phyloP scores from a whole-genome alignment of 2,113 vertebrate genomes.

The Cephalopterus ornatus region DNA sequence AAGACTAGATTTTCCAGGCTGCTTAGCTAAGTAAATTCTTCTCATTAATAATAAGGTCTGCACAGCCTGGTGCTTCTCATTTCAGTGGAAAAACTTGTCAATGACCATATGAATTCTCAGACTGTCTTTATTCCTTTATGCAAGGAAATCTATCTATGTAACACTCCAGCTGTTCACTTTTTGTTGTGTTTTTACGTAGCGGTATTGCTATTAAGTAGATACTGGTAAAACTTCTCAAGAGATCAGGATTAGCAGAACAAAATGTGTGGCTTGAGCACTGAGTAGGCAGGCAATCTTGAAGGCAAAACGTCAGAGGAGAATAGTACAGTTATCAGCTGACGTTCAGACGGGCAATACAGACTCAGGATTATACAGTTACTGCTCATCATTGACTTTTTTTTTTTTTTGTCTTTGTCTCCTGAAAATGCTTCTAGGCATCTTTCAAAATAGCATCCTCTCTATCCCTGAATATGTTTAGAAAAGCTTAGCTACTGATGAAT shows the following conservation, averaged over 20 bases:
- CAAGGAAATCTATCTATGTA: background rate
- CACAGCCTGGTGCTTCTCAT: background rate
- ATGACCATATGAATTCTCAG: accelerated
- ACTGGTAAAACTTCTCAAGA: background rate
- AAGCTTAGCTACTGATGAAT: background rate
- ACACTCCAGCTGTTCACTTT: background rate
- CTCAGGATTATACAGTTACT: background rate
- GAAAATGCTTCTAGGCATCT: background rate
- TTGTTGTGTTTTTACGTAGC: background rate
- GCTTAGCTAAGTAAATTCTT: background rate
- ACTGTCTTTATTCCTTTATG: background rate
- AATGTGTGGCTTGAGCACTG: background rate
- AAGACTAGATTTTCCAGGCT: background rate
- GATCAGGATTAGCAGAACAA: background rate
- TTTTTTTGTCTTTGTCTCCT: background rate
- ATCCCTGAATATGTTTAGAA: background rate
- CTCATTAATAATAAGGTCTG: background rate
- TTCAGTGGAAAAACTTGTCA: background rate
- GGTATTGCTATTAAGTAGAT: background rate
- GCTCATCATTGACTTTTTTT: background rate
- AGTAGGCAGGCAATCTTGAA: background rate
- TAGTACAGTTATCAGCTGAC: background rate
- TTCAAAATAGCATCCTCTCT: background rate
- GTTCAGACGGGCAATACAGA: background rate
- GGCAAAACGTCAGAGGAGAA: background rate